Conservation (phyloP, 2,888 invertebrate genomes). For the Busseola fusca region DNA sequence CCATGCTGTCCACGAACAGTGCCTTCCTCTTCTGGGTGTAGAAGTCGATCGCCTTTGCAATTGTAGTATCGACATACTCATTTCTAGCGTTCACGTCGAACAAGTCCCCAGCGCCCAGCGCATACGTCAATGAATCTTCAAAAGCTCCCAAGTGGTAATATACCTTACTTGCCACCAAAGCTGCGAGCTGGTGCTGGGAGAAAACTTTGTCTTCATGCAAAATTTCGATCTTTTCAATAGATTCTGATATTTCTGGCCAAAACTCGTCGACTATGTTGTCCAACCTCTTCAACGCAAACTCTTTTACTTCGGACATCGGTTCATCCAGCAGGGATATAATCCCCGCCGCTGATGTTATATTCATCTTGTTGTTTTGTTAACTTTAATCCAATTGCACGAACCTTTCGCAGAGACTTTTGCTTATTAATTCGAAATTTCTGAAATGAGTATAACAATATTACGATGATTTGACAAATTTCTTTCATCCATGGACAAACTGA, state of each 20-base stretch:
- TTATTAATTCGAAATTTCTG: conserved; percentile 52
- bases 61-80: conserved; percentile 98
- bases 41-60: conserved; percentile 99
- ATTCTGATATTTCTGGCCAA: conserved; percentile 99
- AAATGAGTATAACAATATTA: conserved; percentile 66
- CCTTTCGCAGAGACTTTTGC: conserved; percentile 38
- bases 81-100: conserved; percentile 98
- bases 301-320: conserved; percentile 97
- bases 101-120: conserved; percentile 97
- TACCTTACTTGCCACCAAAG: conserved; percentile 99
- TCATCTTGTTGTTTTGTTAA: conserved; percentile 75
- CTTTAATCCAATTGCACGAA: conserved; percentile 46
- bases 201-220: conserved; percentile 97
- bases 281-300: conserved; percentile 97
- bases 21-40: conserved; percentile 96
- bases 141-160: conserved; percentile 99
- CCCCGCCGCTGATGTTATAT: conserved; percentile 92
- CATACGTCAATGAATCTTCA: conserved; percentile 98
- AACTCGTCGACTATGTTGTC: conserved; percentile 98
- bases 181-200: conserved; percentile 96
- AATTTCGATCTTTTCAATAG: conserved; percentile 99
- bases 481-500: conserved; percentile 66
- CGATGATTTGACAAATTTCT: conserved; percentile 86
- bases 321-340: conserved; percentile 98
- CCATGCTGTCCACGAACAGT: conserved; percentile 90